These are phyloP conservation scores for Dasypus novemcinctus DNA, from an alignment of 2,113 vertebrate genomes.

Conservation along the genomic window DNA sequence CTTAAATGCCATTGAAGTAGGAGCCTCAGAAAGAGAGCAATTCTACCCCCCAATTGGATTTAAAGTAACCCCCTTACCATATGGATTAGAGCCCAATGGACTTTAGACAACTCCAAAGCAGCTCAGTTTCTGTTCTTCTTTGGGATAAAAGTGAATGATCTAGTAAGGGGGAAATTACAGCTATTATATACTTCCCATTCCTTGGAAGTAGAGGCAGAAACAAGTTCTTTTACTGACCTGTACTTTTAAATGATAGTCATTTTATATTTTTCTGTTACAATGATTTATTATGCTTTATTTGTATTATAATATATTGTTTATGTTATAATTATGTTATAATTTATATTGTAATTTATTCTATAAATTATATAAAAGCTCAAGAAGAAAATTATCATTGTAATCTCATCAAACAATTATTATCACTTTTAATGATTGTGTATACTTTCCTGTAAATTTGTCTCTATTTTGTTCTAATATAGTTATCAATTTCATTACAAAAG, in stretches of 20 bases:
- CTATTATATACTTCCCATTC: background rate
- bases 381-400: background rate
- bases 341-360: too few relatives aligned
- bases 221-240: background rate
- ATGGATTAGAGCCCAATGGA: background rate
- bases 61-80: background rate
- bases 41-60: background rate
- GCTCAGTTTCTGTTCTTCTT: background rate
- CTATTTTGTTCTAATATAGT: background rate
- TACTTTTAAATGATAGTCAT: background rate
- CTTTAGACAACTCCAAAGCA: background rate
- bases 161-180: too few relatives aligned
- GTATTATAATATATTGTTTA: too few relatives aligned
- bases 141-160: background rate
- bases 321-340: too few relatives aligned
- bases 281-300: background rate
- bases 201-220: background rate
- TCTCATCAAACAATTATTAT: background rate
- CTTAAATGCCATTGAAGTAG: background rate
- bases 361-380: background rate
- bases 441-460: background rate
- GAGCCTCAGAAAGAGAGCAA: background rate
- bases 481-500: background rate
- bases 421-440: background rate
- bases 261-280: background rate